Evolutionary conservation across 2,888 invertebrate genomes (phyloP).

Genomic region (Andrena flavipes): DNA sequence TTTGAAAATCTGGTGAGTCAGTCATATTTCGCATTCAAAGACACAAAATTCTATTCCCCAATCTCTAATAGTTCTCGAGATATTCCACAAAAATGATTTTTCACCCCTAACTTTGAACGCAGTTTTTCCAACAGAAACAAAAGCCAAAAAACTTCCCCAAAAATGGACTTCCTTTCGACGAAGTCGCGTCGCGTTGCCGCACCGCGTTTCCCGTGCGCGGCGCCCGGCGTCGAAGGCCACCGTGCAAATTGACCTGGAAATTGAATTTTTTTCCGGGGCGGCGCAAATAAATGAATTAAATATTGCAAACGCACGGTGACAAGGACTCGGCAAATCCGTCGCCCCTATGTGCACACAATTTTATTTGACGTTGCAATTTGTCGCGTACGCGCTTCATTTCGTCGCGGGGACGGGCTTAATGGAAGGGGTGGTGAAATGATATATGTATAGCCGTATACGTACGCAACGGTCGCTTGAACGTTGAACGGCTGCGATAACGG

Average conservation of each 20-base stretch:
- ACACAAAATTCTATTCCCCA: no score
- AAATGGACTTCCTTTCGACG: background rate
- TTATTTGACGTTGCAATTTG: background rate
- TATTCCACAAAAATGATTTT: no score
- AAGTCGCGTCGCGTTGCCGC: background rate
- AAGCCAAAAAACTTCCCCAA: no score
- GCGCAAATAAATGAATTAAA: constrained; percentile 1
- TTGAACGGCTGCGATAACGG: background rate
- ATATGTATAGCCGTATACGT: background rate
- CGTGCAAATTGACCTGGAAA: background rate
- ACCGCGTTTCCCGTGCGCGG: background rate
- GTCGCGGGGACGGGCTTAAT: background rate
- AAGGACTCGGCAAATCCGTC: background rate
- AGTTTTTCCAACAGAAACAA: no score
- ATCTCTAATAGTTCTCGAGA: no score
- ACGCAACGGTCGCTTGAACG: background rate
- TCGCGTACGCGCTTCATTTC: background rate
- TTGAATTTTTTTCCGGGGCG: background rate
- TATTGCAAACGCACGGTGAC: background rate
- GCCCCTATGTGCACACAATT: background rate
- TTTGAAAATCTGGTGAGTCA: no score
- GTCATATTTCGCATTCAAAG: no score
- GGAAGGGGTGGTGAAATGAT: background rate
- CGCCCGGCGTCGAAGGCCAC: background rate
- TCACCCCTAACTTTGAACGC: no score